Base-by-base conservation (phyloP, 2,797 vertebrate genomes). In the Monodelphis domestica region DNA sequence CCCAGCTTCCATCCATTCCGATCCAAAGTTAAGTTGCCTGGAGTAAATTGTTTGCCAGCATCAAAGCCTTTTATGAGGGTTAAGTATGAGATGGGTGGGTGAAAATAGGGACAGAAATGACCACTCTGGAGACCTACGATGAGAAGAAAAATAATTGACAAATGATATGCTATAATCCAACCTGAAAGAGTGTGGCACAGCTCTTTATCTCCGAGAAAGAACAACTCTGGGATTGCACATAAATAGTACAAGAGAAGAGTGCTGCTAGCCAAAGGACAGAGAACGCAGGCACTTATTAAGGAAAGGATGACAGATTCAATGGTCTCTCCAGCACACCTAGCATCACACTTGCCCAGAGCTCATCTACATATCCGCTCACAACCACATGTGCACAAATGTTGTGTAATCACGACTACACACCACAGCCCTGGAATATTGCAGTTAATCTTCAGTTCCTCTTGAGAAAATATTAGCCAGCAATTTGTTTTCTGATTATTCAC, bases 401-500 rank as follows among this genome's bases (percentile, higher is more conserved):
- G 30, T 57, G n/a, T 59, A 45, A 3, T 1, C 84, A 26, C 29
- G 55, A 53, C n/a, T 4, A 28, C 9, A 45, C 84, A 21, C 21
- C 11, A 0, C 12, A 84, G 38, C 38, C 70, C 38, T 0, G 1
- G 26, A 45, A 45, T 1, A 0, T 9, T 78, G 89, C 84, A 11
- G 38, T 59, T 12, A 15, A 55, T 78, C 45, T 54, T 89, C 87
- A 12, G 89, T 91, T 93, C 93, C 45, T 89, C 78, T 30, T 28
- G 29, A 78, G n/a, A 89, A 70, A 54, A 54, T 88, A 89, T 30
- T 70, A 89, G 56, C 28, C 3, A 28, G 33, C 24, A 88, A 57
- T 88, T 93, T 0, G 2, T 91, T 94, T 90, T 93, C 96, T 94
- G 96, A 95, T 63, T 94, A 91, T 29, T 33, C 93, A 53, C 56